A percentile compares a stretch with the other conserved stretches of the same genome.
Evolutionary conservation across 2,888 invertebrate genomes (phyloP).

Genomic region (Melanotus villosus): DNA sequence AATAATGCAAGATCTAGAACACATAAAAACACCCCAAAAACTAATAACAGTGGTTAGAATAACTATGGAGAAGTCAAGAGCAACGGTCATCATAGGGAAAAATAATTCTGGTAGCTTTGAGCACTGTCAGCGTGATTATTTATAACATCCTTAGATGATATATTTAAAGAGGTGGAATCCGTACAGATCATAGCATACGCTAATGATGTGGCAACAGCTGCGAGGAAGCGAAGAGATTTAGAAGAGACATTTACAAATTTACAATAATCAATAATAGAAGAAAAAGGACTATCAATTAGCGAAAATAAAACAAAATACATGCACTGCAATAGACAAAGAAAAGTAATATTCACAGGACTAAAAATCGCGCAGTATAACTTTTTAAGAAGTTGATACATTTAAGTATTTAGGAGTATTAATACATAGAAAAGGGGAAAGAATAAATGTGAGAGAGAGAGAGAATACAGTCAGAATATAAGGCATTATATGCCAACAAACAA

Average conservation of each 20-base stretch:
- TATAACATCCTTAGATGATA: constrained; percentile 9
- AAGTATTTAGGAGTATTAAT: constrained; percentile 10
- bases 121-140: background rate
- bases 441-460: constrained; percentile 8
- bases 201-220: background rate
- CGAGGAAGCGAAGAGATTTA: constrained; percentile 3
- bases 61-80: background rate
- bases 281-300: constrained; percentile 1
- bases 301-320: constrained; percentile 7
- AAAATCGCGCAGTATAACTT: constrained; percentile 1
- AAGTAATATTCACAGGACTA: constrained; percentile 5
- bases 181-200: constrained; percentile 6
- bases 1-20: constrained; percentile 1
- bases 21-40: constrained; percentile 1
- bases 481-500: background rate
- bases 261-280: constrained; percentile 22
- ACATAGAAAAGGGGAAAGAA: constrained; percentile 12
- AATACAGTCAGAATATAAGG: background rate
- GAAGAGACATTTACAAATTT: constrained; percentile 13
- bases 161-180: constrained; percentile 13
- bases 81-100: constrained; percentile 3
- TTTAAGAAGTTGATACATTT: constrained; percentile 8
- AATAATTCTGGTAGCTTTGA: background rate
- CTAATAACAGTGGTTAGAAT: background rate
- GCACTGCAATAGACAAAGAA: constrained; percentile 2